A percentile compares a stretch with the other conserved stretches of the same genome.
These are phyloP conservation scores for Lerema accius DNA, from an alignment of 1,140 invertebrate species.

Conservation along the genomic window DNA sequence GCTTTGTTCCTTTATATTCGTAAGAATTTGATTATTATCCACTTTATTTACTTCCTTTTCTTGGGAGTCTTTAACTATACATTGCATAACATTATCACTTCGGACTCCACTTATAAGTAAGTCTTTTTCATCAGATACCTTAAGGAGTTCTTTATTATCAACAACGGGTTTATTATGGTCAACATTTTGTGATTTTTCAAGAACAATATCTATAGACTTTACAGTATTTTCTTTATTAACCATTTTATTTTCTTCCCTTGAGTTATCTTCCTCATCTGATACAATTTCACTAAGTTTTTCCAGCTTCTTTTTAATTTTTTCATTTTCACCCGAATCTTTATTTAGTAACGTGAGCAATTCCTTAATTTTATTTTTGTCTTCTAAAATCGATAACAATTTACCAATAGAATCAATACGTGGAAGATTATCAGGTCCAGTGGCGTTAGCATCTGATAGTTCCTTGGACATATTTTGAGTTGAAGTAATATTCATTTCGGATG, in stretches of 20 bases:
- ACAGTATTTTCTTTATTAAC: not conserved
- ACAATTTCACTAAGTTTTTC: conserved; percentile 72
- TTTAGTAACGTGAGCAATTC: conserved; percentile 60
- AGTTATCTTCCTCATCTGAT: conserved; percentile 57
- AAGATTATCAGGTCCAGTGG: conserved; percentile 35
- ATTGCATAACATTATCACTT: not conserved
- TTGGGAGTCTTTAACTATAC: not conserved
- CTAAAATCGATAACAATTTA: conserved; percentile 66
- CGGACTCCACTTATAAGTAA: not conserved
- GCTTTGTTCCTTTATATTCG: no score
- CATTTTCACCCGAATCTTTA: conserved; percentile 58
- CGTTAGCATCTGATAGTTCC: conserved; percentile 33
- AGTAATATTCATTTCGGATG: conserved; percentile 54
- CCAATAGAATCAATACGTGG: conserved; percentile 51
- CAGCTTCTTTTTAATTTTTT: conserved; percentile 73
- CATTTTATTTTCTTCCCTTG: conserved; percentile 18
- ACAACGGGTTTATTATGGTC: not conserved
- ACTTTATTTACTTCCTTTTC: no score
- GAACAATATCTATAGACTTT: not conserved
- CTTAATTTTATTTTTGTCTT: conserved; percentile 74
- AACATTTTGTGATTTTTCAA: not conserved
- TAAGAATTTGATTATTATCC: no score
- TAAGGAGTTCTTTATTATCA: not conserved
- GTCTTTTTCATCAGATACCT: no score
- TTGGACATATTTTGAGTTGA: conserved; percentile 53